Percentiles rank a stretch among this genome's conserved stretches.
Evolutionary conservation across 2,888 invertebrate genomes (phyloP).

Genomic region (Eupeodes latifasciatus): DNA sequence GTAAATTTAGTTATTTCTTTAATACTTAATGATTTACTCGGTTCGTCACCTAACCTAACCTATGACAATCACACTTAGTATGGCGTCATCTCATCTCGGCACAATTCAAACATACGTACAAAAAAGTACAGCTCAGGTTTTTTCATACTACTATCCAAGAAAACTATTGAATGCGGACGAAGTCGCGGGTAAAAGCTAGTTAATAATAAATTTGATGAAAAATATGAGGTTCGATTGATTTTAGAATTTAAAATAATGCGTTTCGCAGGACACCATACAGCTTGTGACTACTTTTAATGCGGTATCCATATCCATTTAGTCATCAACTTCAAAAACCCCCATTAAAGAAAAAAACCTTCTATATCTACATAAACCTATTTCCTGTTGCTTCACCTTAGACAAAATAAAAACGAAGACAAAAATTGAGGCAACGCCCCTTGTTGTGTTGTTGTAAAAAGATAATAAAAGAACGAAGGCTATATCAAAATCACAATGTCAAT

Average conservation of each 20-base stretch:
- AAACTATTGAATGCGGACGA: too few relatives aligned
- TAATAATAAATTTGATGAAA: too few relatives aligned
- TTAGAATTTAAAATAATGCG: background rate
- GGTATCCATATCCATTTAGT: background rate
- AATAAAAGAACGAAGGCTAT: conserved; percentile 22
- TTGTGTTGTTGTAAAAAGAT: background rate
- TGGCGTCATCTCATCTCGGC: too few relatives aligned
- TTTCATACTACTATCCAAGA: too few relatives aligned
- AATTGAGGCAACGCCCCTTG: conserved; percentile 1
- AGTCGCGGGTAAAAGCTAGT: too few relatives aligned
- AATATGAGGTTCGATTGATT: background rate
- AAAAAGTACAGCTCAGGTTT: too few relatives aligned
- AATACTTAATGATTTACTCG: too few relatives aligned
- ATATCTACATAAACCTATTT: background rate
- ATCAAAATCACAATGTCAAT: conserved; percentile 62
- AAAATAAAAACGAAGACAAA: background rate
- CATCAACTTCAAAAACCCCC: background rate
- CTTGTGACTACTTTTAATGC: background rate
- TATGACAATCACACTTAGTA: too few relatives aligned
- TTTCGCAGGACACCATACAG: background rate
- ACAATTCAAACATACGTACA: too few relatives aligned
- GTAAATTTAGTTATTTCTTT: too few relatives aligned
- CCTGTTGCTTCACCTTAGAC: conserved; percentile 53
- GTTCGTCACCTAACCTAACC: too few relatives aligned
- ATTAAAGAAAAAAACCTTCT: background rate